A percentile compares a stretch with the other conserved stretches of the same genome.
Evolutionary conservation across 2,888 invertebrate genomes (phyloP).

Genomic region (Elysia crispata): DNA sequence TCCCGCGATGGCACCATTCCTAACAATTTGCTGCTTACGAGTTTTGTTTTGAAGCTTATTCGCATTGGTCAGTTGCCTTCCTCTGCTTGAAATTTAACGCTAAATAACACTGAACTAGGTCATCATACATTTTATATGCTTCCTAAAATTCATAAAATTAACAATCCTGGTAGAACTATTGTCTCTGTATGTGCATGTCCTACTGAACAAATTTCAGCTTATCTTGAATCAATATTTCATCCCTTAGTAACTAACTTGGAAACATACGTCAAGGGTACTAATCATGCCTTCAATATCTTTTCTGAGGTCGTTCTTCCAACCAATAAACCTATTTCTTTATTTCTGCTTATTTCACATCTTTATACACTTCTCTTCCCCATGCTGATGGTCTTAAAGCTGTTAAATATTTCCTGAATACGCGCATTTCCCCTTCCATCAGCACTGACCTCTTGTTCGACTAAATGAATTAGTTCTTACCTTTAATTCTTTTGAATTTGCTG

Average conservation of each 20-base stretch:
- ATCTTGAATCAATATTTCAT: not conserved
- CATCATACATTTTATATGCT: constrained; percentile 44
- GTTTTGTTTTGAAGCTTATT: no score
- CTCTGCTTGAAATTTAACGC: not conserved
- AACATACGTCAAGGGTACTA: no score
- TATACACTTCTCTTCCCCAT: no score
- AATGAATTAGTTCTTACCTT: no score
- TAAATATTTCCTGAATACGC: not conserved
- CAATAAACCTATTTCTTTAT: no score
- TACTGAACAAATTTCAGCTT: constrained; percentile 39
- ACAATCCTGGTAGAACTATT: constrained; percentile 46
- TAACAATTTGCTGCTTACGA: no score
- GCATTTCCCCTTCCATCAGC: not conserved
- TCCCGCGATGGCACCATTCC: no score
- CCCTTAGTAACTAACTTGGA: not conserved
- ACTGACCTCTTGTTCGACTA: not conserved
- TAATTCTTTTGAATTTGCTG: not conserved
- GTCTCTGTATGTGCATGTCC: constrained; percentile 36
- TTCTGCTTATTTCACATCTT: no score
- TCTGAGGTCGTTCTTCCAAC: no score
- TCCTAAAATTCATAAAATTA: constrained; percentile 47
- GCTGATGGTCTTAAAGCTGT: not conserved
- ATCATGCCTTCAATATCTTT: no score
- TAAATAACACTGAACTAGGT: not conserved
- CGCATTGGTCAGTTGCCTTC: no score